Evolutionary conservation across 1,140 invertebrate genomes (phyloP).

Genomic region (Saccostrea cuccullata): DNA sequence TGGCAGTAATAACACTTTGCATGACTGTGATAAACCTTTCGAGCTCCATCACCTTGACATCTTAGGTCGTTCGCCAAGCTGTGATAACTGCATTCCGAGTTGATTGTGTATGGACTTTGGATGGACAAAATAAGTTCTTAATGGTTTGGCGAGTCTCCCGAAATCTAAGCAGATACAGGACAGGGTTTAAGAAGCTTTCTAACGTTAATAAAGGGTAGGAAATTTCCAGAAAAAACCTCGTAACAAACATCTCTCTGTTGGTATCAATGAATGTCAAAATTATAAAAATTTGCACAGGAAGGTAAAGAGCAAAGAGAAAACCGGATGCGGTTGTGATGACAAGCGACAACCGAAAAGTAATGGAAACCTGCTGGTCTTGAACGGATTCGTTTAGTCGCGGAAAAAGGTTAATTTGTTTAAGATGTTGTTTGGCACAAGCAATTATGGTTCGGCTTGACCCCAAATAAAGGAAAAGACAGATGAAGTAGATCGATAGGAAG

Average conservation of each 20-base stretch:
- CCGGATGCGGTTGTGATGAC: slow-evolving; percentile 6
- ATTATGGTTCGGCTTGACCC: background rate
- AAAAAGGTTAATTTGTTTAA: background rate
- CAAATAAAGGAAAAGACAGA: background rate
- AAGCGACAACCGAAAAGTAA: background rate
- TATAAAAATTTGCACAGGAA: background rate
- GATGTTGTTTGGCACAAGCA: background rate
- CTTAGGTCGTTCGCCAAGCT: too few species aligned
- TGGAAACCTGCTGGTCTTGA: background rate
- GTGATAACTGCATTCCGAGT: too few species aligned
- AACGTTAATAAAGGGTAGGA: slow-evolving; percentile 3
- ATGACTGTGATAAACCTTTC: too few species aligned
- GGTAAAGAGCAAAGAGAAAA: background rate
- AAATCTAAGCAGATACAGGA: background rate
- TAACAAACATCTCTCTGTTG: background rate
- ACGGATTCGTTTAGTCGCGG: background rate
- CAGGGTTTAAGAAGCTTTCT: background rate
- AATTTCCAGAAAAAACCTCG: background rate
- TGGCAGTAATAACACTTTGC: too few species aligned
- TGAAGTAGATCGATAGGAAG: background rate
- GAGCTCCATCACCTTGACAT: too few species aligned
- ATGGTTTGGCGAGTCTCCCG: background rate
- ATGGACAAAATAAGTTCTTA: background rate
- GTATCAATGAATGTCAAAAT: slow-evolving; percentile 9
- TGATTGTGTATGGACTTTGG: too few species aligned